Percentiles rank a stretch among this genome's conserved stretches.
Conservation (phyloP, 2,888 invertebrate species). For the Caenorhabditis becei region DNA sequence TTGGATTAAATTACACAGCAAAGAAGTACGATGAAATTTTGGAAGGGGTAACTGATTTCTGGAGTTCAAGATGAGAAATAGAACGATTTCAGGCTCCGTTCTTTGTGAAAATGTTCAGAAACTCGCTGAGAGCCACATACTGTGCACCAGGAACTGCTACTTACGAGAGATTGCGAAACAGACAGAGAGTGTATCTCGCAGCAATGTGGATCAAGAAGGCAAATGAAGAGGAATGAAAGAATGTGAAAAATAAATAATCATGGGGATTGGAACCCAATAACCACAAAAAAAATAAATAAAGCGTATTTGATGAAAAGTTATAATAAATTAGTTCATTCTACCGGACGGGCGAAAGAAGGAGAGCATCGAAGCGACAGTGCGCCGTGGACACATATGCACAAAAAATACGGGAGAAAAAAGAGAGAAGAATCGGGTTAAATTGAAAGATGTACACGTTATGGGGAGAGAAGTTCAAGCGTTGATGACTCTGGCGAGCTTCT, state of each 20-base stretch:
- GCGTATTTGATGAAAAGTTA: background rate
- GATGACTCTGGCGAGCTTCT: conserved; percentile 98
- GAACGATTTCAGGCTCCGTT: conserved; percentile 70
- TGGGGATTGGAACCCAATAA: conserved; percentile 10
- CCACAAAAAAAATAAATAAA: background rate
- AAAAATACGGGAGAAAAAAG: conserved; percentile 39
- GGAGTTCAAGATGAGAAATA: too few relatives aligned
- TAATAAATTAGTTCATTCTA: conserved; percentile 63
- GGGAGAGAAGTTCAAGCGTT: conserved; percentile 87
- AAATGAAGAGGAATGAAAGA: conserved; percentile 17
- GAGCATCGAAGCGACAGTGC: conserved; percentile 25
- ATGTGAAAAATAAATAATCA: background rate
- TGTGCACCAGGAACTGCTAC: conserved; percentile 77
- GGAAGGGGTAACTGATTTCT: conserved; percentile 68
- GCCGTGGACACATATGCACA: conserved; percentile 55
- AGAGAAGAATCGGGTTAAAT: conserved; percentile 40
- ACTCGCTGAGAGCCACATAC: conserved; percentile 71
- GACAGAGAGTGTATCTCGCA: conserved; percentile 60
- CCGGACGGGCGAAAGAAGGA: conserved; percentile 21
- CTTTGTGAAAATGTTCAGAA: conserved; percentile 69
- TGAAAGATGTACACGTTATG: conserved; percentile 35
- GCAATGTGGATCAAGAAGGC: conserved; percentile 64
- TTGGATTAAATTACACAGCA: conserved; percentile 68
- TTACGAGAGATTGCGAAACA: conserved; percentile 58
- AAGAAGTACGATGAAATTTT: conserved; percentile 70